Evolutionary conservation across 2,113 vertebrate species (phyloP).

Genomic region (Daubentonia madagascariensis): DNA sequence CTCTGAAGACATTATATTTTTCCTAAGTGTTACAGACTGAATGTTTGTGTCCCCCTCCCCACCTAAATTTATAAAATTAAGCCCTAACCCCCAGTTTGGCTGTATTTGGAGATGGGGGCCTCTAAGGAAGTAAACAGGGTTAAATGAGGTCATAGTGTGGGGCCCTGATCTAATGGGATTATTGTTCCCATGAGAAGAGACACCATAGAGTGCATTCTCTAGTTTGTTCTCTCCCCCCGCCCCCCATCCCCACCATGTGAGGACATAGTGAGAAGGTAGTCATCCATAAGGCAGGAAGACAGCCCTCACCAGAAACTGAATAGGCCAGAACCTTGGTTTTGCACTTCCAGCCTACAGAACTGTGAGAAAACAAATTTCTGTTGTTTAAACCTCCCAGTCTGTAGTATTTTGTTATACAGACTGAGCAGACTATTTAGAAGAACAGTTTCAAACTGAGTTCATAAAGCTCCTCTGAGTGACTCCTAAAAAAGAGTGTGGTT

Average conservation of each 20-base stretch:
- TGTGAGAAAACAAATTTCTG: no score
- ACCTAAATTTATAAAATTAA: neutral
- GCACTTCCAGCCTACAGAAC: no score
- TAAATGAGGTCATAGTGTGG: neutral
- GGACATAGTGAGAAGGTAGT: neutral
- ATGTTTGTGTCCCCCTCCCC: neutral
- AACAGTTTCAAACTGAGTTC: no score
- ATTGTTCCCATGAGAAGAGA: neutral
- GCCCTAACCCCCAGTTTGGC: neutral
- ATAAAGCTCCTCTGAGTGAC: no score
- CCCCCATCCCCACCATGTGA: neutral
- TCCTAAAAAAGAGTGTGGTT: no score
- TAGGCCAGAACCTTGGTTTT: no score
- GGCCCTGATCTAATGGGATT: neutral
- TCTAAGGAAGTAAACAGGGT: neutral
- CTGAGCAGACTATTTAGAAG: no score
- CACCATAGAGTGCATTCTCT: neutral
- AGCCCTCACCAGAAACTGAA: no score
- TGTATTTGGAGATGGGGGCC: neutral
- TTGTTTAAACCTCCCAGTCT: no score
- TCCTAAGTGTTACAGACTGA: neutral
- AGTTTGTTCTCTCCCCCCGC: no score
- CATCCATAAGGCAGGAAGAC: neutral
- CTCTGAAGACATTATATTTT: neutral
- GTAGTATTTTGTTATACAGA: no score